phyloP scores from a whole-genome alignment of 92 coral and sea anemone genomes.

The Meandrina meandrites region DNA sequence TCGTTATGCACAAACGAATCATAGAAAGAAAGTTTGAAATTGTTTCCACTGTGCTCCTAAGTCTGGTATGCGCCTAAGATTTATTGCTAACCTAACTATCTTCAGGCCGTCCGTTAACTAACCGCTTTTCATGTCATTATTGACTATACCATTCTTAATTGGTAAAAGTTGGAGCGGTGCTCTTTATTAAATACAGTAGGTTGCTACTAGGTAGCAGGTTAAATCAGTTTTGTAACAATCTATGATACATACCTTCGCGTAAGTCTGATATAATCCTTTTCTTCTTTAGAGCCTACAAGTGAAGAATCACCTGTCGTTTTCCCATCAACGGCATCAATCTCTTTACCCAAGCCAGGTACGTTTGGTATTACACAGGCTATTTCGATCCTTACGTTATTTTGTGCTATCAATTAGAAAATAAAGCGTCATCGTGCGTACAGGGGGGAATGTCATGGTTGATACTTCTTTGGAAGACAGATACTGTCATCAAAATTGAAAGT shows the following conservation, averaged over 20 bases:
- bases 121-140: no score
- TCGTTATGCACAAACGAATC: background rate
- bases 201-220: background rate
- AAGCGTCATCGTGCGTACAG: no score
- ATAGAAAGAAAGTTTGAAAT: background rate
- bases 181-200: background rate
- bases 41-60: no score
- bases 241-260: background rate
- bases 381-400: background rate
- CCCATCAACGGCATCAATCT: background rate
- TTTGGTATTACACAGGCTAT: background rate
- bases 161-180: background rate
- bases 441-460: background rate
- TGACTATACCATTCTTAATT: no score
- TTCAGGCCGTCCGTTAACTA: no score
- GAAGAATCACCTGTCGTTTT: constrained; percentile 28
- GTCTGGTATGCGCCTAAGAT: no score
- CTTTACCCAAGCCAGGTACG: constrained; percentile 35
- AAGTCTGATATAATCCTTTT: background rate
- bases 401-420: background rate
- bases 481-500: no score
- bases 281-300: constrained; percentile 3
- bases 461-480: background rate
- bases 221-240: background rate
- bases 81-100: no score